Evolutionary conservation across 1,140 invertebrate genomes (phyloP), one percentile per base, ranked within the genome.

Genomic region (Amphibalanus amphitrite): DNA sequence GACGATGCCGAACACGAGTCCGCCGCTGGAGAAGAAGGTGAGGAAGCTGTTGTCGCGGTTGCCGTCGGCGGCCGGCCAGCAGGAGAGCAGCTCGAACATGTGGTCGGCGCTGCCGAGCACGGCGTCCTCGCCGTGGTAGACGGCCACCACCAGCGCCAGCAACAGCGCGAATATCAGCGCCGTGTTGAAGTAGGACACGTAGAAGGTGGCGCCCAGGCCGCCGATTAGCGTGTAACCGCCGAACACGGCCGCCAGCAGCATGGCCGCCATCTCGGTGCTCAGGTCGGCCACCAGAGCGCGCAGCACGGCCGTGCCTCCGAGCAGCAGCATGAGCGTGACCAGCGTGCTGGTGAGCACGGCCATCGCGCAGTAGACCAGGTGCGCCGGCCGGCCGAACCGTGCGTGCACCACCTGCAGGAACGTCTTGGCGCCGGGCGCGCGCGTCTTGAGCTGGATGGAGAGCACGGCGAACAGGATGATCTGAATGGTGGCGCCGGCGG

Each of bases 391-490:
- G 8, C 78, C 80, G 74, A 81, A 82, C 30, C 80, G 69, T 17
- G 80, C 78, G 64, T 74, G 75, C 26, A 81, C 80, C 72, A 82
- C 78, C 72, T 81, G 80, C 1, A 81, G 75, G 71, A 79, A 81
- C 0, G 81, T 82, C 71, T 81, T 80, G 28, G 81, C 80, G 17
- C 80, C 80, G 0, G 81, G 81, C 0, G 80, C 81, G 47, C 79
- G 75, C 23, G 77, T 77, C 72, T 79, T 79, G 29, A 81, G 71
- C 71, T 80, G 76, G n/a, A 80, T 77, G 28, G 79, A 79, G 17
- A 81, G 72, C 8, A 82, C 79, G 25, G 80, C 76, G 72, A 82
- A 82, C 25, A 82, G 75, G 69, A 81, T 76, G 26, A 81, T 77
- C 74, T 81, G 81, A 69, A 81, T 77, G 67, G 78, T 78, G 69